A percentile compares a stretch with the other conserved stretches of the same genome.
Conservation (phyloP, 2,888 invertebrate species). For the Rhodophaea formosa region DNA sequence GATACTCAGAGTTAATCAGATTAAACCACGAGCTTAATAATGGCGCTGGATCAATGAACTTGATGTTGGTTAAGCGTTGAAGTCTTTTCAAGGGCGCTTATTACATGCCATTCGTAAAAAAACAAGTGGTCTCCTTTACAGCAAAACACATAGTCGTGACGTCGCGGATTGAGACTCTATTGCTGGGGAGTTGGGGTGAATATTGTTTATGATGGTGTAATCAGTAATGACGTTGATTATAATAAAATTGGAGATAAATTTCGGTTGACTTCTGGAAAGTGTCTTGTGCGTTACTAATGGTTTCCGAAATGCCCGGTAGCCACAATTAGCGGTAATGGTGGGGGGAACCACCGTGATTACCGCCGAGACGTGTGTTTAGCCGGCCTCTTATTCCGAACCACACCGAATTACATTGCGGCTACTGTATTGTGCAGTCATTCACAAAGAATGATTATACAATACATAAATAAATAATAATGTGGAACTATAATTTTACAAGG, state of each 20-base stretch:
- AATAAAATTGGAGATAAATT: conserved; percentile 15
- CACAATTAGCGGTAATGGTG: conserved; percentile 53
- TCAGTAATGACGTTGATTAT: conserved; percentile 17
- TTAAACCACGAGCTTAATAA: conserved; percentile 20
- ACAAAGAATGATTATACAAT: too few species aligned
- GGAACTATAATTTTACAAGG: too few species aligned
- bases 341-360: conserved; percentile 55
- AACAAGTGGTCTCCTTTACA: conserved; percentile 24
- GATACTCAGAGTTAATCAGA: conserved; percentile 23
- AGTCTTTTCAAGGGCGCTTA: conserved; percentile 77
- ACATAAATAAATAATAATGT: too few species aligned
- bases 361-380: conserved; percentile 36
- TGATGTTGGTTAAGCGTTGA: conserved; percentile 67
- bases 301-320: conserved; percentile 55
- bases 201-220: neutral
- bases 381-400: neutral
- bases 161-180: conserved; percentile 2
- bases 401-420: neutral
- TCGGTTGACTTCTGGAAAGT: conserved; percentile 7
- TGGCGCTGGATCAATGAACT: conserved; percentile 58
- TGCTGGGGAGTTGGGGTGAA: neutral
- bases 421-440: too few species aligned
- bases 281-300: conserved; percentile 31
- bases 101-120: conserved; percentile 54
- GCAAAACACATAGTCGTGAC: conserved; percentile 24